Percentiles rank a stretch among this genome's conserved stretches.
phyloP scores from a whole-genome alignment of 37 sponge, comb jelly and placozoan genomes.

The Sycon ciliatum region DNA sequence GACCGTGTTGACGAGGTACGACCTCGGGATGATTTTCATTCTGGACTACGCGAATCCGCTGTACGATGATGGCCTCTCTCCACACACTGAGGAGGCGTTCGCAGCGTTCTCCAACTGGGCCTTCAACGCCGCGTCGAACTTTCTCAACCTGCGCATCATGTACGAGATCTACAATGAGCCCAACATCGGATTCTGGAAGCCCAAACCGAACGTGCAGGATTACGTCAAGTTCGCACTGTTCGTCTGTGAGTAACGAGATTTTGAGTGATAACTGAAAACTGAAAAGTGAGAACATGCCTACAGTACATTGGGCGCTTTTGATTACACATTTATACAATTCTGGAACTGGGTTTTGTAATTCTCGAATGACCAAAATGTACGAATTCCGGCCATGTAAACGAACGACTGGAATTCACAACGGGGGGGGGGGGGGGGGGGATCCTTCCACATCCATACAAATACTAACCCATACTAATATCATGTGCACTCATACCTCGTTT shows the following conservation, averaged over 20 bases:
- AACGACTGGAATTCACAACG: too few relatives aligned
- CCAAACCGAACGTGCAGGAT: background rate
- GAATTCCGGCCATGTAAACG: too few relatives aligned
- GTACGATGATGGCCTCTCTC: background rate
- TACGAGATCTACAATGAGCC: constrained; percentile 8
- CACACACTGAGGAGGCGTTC: background rate
- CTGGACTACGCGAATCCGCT: constrained; percentile 14
- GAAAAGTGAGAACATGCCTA: too few relatives aligned
- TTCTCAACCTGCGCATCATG: background rate
- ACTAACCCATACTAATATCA: too few relatives aligned
- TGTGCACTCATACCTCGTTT: too few relatives aligned
- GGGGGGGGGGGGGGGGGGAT: too few relatives aligned
- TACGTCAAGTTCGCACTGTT: background rate
- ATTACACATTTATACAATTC: too few relatives aligned
- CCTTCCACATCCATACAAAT: too few relatives aligned
- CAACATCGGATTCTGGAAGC: constrained; percentile 12
- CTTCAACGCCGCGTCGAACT: background rate
- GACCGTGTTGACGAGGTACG: background rate
- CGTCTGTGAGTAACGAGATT: background rate
- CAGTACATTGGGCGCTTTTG: too few relatives aligned
- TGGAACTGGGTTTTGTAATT: too few relatives aligned
- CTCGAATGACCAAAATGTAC: too few relatives aligned
- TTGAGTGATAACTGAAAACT: too few relatives aligned
- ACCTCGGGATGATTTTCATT: background rate
- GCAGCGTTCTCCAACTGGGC: background rate